These are phyloP conservation scores for Indri indri DNA, from an alignment of 2,113 vertebrate genomes.

Conservation along the genomic window DNA sequence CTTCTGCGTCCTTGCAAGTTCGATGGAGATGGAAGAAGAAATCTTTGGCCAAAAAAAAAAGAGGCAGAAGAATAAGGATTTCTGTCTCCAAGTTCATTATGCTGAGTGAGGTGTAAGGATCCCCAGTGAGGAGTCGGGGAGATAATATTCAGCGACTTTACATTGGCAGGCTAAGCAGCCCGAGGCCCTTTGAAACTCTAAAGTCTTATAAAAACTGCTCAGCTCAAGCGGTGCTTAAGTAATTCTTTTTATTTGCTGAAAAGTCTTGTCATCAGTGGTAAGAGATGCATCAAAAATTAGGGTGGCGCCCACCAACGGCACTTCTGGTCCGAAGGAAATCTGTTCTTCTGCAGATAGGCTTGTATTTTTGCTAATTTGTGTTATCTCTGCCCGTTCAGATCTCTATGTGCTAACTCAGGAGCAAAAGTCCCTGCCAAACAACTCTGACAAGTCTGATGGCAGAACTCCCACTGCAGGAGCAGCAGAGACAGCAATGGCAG, in stretches of 20 bases:
- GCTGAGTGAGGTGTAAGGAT: neutral
- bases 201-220: neutral
- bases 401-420: neutral
- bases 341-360: slow-evolving; percentile 44
- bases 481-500: neutral
- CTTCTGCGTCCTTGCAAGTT: slow-evolving; percentile 40
- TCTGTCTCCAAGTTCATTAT: neutral
- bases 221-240: neutral
- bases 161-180: neutral
- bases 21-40: neutral
- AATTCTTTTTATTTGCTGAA: slow-evolving; percentile 33
- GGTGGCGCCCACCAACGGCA: neutral
- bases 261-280: neutral
- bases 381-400: neutral
- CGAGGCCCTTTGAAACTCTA: neutral
- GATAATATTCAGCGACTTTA: neutral
- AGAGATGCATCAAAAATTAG: neutral
- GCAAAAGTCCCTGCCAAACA: slow-evolving; percentile 40
- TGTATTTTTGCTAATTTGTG: neutral
- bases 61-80: neutral
- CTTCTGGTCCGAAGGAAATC: slow-evolving; percentile 27
- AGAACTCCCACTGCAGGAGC: slow-evolving; percentile 30
- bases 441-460: neutral
- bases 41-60: neutral
- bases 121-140: neutral